Percentiles rank a stretch among this genome's conserved stretches.
These are phyloP conservation scores for Delia radicum DNA, from an alignment of 1,140 invertebrate genomes.

Conservation along the genomic window DNA sequence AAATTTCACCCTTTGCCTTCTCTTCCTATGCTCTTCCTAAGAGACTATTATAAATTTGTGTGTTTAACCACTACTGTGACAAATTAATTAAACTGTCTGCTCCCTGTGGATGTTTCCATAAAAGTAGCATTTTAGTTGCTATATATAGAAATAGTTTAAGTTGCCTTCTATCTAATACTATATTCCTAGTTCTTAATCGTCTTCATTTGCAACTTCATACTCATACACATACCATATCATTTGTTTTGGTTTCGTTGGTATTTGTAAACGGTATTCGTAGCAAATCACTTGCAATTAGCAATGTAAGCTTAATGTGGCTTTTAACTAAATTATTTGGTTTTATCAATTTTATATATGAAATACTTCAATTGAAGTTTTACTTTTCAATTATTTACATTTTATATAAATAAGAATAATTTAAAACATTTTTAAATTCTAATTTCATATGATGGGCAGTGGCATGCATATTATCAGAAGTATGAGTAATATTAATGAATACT, in stretches of 20 bases:
- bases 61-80: constrained; percentile 54
- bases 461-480: too few species aligned
- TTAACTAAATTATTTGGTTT: constrained; percentile 44
- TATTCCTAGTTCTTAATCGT: not conserved
- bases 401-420: too few species aligned
- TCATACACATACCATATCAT: not conserved
- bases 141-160: too few species aligned
- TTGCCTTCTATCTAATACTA: not conserved
- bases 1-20: too few species aligned
- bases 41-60: too few species aligned
- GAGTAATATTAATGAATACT: too few species aligned
- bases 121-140: constrained; percentile 17
- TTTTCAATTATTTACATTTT: too few species aligned
- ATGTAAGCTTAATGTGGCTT: constrained; percentile 55
- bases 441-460: too few species aligned
- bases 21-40: too few species aligned
- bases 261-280: constrained; percentile 29
- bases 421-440: too few species aligned
- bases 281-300: constrained; percentile 54
- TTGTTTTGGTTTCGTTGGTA: not conserved
- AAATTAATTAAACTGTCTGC: constrained; percentile 57
- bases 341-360: not conserved
- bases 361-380: too few species aligned
- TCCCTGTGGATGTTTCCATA: constrained; percentile 27
- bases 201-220: not conserved